Conservation (phyloP, 2,888 invertebrate genomes). For the Tachina fera region DNA sequence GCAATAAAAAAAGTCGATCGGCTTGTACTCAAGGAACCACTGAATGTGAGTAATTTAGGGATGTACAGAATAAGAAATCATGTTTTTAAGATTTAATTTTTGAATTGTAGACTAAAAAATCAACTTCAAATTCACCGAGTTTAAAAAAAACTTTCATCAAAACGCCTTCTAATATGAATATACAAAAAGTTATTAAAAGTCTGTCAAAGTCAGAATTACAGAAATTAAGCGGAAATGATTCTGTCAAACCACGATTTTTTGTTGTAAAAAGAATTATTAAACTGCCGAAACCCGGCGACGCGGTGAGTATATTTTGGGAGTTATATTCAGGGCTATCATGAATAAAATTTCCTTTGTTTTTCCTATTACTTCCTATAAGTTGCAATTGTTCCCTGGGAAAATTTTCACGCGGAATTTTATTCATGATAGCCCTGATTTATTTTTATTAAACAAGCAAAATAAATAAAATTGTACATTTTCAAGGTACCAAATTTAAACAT, state of each 20-base stretch:
- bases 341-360: too few species aligned
- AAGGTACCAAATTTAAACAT: constrained; percentile 19
- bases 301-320: constrained; percentile 14
- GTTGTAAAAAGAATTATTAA: constrained; percentile 53
- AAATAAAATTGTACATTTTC: neutral
- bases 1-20: constrained; percentile 21
- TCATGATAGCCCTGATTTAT: too few species aligned
- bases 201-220: constrained; percentile 3
- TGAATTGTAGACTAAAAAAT: neutral
- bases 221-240: neutral
- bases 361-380: too few species aligned
- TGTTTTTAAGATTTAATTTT: neutral
- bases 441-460: neutral
- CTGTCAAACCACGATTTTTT: constrained; percentile 49
- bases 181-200: constrained; percentile 44
- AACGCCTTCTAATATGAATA: constrained; percentile 18
- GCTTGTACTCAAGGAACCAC: neutral
- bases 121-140: neutral
- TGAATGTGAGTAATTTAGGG: constrained; percentile 14
- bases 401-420: too few species aligned
- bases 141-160: constrained; percentile 3
- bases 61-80: neutral
- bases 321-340: neutral
- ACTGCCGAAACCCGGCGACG: neutral
- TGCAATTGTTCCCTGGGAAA: too few species aligned